Base-by-base conservation (phyloP, 2,797 vertebrate genomes). In the Melanotaenia nigrans region DNA sequence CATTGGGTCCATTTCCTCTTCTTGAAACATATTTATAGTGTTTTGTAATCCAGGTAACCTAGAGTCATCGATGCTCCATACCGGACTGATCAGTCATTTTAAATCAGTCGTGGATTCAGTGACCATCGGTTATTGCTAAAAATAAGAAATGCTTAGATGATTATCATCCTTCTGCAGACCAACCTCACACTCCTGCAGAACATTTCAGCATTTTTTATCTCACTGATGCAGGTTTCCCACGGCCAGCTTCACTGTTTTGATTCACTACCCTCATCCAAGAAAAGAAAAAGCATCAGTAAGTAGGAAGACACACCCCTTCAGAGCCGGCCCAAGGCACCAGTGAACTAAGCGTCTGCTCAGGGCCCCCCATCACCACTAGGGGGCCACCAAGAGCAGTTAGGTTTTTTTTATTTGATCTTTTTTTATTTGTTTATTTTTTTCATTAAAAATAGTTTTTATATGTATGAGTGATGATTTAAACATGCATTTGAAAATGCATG, bases 191-290 rank as follows among this genome's bases (percentile, higher is more conserved):
- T 35, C 13, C 8, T 30, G 10, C 1, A 18, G 55, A 57, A 7
- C 30, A 25, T 13, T 40, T 68, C 16, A 28, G n/a, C 53, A n/a
- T 25, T 20, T 70, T 42, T 54, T 28, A 36, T 36, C 61, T 51
- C 42, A 11, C 35, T 11, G 11, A 49, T 49, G 57, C 32, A 28
- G 16, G 13, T 71, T 22, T 62, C n/a, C 14, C 24, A 36, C 14
- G 30, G 13, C 36, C 38, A 28, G 45, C 38, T 4, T 71, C 10
- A n/a, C 10, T 3, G 18, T 40, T 61, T 18, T 22, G 25, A 62
- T 24, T 28, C 68, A 63, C 28, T 47, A 38, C 56, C 22, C 32
- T 51, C 32, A 51, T 60, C 16, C 56, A n/a, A 42, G 13, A 8
- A 36, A 54, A 35, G 22, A 13, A 42, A 13, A 51, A 22, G n/a